Evolutionary conservation across 1,140 invertebrate species (phyloP), one percentile per base, ranked within the genome.

Genomic region (Drosophila rhopaloa): DNA sequence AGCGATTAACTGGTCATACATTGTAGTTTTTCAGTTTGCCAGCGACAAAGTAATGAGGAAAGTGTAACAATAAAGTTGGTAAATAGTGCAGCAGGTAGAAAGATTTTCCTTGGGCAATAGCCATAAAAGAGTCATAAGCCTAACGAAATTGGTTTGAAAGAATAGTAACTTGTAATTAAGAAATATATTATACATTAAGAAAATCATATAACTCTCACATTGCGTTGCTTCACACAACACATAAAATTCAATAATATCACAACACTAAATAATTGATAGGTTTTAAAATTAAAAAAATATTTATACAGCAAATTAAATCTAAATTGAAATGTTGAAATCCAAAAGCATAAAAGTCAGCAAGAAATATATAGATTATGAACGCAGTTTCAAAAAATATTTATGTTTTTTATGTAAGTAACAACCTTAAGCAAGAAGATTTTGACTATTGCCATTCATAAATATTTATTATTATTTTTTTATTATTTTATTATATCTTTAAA

Each of bases 1-100:
- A 47, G 35, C 58, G 60, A 47, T 76, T 76, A 58, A 54, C 41
- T 76, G 61, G 53, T 66, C 72, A 76, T 76, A 76, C 72, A 66
- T 66, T 19, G 53, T 61, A 73, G 70, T 50, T 73, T 73, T 73
- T n/a, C 19, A 47, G 29, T 32, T 32, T n/a, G 40, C 24, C 11
- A 71, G 40, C 60, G 65, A 50, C 68, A 53, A 40, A 46, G 70
- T 51, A 73, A 53, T 44, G 37, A 71, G 67, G 37, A 58, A 57
- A 55, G 40, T 63, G 46, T 1, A 10, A 13, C 9, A 10, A 9
- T 19, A 19, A 43, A 37, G 16, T 60, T 50, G 46, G 19, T 10
- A 54, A 55, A 46, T 24, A 14, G 9, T 24, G 41, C 43, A 61
- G 19, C 19, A 11, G 29, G 29, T 14, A 19, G 24, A 41, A 8